phyloP scores from a whole-genome alignment of 1,140 invertebrate genomes.

The Bathynomus jamesi region DNA sequence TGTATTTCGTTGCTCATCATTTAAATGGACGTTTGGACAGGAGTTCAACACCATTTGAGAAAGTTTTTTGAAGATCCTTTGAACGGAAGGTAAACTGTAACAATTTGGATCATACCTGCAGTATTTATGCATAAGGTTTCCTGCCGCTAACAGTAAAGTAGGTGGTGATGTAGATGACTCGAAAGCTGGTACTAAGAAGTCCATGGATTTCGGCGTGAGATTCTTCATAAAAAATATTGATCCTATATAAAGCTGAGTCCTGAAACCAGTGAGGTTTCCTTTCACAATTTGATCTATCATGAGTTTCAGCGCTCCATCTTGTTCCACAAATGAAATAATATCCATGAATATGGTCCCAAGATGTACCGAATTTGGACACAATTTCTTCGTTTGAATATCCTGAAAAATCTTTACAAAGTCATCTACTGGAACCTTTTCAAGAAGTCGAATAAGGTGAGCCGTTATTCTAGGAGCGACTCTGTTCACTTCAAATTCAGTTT shows the following conservation, averaged over 20 bases:
- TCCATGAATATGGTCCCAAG: neutral
- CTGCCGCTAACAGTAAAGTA: neutral
- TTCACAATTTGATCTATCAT: neutral
- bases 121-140: neutral
- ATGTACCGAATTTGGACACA: neutral
- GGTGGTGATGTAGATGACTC: neutral
- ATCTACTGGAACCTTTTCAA: neutral
- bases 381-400: neutral
- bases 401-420: neutral
- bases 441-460: neutral
- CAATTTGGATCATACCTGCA: neutral
- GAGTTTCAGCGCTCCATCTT: neutral
- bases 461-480: neutral
- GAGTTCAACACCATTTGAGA: neutral
- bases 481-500: neutral
- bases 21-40: neutral
- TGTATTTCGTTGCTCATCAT: neutral
- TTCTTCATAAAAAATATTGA: neutral
- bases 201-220: neutral
- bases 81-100: neutral
- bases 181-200: neutral
- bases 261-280: neutral
- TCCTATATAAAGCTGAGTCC: neutral
- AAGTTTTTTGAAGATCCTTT: neutral
- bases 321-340: neutral